Percentiles rank a stretch among this genome's conserved stretches.
These are phyloP conservation scores for Pseudobourletiella spinata DNA, from an alignment of 1,140 invertebrate species.

Conservation along the genomic window DNA sequence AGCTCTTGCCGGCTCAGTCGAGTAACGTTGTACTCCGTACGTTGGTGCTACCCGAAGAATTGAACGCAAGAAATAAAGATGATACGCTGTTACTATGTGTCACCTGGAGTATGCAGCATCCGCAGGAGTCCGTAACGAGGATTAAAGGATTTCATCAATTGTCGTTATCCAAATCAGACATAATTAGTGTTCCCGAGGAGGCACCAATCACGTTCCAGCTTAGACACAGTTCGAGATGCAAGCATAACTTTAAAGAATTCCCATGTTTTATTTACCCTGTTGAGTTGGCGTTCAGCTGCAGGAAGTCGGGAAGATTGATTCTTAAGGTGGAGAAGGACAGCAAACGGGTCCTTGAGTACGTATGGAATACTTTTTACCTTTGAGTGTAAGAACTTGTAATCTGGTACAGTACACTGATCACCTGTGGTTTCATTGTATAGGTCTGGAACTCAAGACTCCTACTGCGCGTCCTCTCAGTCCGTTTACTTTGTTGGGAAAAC, in stretches of 20 bases:
- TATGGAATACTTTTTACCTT: neutral
- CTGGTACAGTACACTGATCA: neutral
- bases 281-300: neutral
- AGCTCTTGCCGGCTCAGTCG: neutral
- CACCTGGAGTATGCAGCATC: neutral
- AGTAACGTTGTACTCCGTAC: neutral
- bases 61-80: too few relatives aligned
- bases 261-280: slow-evolving; percentile 14
- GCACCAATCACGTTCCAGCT: slow-evolving; percentile 2
- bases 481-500: slow-evolving; percentile 28
- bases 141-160: neutral
- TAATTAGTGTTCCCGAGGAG: neutral
- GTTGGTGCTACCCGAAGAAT: too few relatives aligned
- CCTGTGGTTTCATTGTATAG: too few relatives aligned
- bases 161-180: neutral
- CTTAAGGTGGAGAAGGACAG: neutral
- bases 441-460: too few relatives aligned
- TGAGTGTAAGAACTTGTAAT: neutral
- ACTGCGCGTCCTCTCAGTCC: slow-evolving; percentile 9
- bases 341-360: neutral
- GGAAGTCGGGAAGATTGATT: slow-evolving; percentile 2
- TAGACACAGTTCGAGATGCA: neutral
- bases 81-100: too few relatives aligned
- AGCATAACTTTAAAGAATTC: slow-evolving; percentile 2
- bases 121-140: neutral